Base-by-base conservation (phyloP, 2,113 vertebrate genomes). In the Nematolebias whitei region DNA sequence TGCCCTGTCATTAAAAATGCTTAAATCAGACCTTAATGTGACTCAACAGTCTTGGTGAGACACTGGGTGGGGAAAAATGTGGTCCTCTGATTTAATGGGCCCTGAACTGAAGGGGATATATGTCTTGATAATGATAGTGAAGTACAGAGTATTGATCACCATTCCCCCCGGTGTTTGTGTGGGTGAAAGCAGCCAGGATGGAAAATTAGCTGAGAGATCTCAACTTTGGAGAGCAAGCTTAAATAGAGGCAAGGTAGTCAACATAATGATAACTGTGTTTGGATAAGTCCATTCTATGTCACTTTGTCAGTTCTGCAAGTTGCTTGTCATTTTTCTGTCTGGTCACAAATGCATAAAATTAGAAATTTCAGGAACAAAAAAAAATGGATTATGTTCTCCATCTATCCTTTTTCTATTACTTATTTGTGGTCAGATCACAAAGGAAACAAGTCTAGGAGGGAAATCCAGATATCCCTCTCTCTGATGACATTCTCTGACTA, bases 61-160 rank as follows among this genome's bases (percentile, higher is more conserved):
- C 65, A 84, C 65, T 43, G 73, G 83, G 74, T 55, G 47, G 80
- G n/a, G 74, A 82, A 83, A 85, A 84, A 80, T 77, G 80, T 77
- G 85, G 72, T 76, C 71, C 75, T 82, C 77, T 87, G 86, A 89
- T 90, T 91, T 87, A 91, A 91, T 82, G 80, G 82, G 72, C 77
- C 71, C 82, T 55, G 83, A 80, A 82, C 71, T 78, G 78, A 83
- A 62, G 84, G 86, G 87, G 81, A 84, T 76, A 88, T 88, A 85
- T 74, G 88, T 90, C 85, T 89, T 89, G 78, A 90, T 93, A 91
- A 93, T 90, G 86, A 90, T 83, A 68, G 77, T 84, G 67, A 81
- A 90, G 81, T 84, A 80, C 80, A 74, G 72, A 62, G 66, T 91
- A 92, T 91, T 89, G 90, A 91, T 92, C 85, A 88, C 59, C 51